phyloP scores from a whole-genome alignment of 2,888 invertebrate genomes.

The Oithona nana region DNA sequence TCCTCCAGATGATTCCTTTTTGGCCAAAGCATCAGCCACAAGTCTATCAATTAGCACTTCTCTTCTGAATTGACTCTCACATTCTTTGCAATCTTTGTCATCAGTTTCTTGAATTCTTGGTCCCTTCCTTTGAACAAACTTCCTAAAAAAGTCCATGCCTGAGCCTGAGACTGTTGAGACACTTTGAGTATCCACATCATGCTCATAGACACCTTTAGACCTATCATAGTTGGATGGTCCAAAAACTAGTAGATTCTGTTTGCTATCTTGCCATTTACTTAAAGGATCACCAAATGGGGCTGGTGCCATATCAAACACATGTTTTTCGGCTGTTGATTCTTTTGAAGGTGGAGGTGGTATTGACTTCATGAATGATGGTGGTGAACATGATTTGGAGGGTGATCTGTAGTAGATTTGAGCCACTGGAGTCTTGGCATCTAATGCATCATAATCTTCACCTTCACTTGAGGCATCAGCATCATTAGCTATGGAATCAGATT shows the following conservation, averaged over 20 bases:
- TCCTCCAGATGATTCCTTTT: not conserved
- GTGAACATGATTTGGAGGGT: not conserved
- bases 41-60: constrained; percentile 13
- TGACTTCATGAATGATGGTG: not conserved
- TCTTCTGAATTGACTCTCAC: not conserved
- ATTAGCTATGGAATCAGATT: not conserved
- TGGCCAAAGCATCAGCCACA: not conserved
- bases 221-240: not conserved
- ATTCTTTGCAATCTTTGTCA: constrained; percentile 2
- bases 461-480: not conserved
- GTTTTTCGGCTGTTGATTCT: too few species aligned
- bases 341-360: not conserved
- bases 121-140: constrained; percentile 12
- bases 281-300: not conserved
- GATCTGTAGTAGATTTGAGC: not conserved
- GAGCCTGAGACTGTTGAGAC: constrained; percentile 12
- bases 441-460: not conserved
- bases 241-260: not conserved
- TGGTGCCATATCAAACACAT: not conserved
- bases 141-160: constrained; percentile 14
- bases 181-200: constrained; percentile 2
- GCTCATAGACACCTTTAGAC: not conserved
- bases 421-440: not conserved
- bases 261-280: not conserved
- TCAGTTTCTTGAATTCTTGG: not conserved